These are phyloP conservation scores for Actias luna DNA, from an alignment of 2,888 invertebrate species.

Conservation along the genomic window DNA sequence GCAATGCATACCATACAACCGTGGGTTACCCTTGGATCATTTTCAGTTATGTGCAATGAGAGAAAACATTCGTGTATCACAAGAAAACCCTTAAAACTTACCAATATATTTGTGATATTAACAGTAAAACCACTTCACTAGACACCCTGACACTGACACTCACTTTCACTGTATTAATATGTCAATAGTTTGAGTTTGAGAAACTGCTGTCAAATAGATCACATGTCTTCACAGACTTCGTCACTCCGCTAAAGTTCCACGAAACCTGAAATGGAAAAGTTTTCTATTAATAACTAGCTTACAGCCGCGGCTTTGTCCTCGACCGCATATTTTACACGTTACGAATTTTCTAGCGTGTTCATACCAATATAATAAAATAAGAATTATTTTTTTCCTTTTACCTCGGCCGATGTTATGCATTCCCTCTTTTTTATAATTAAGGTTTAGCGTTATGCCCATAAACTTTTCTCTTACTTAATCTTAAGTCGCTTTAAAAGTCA, in stretches of 20 bases:
- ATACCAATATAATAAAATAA: too few species aligned
- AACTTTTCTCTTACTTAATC: too few species aligned
- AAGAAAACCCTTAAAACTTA: not conserved
- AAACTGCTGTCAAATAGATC: not conserved
- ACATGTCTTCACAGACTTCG: not conserved
- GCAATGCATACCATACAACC: too few species aligned
- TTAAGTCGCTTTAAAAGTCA: too few species aligned
- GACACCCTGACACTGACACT: not conserved
- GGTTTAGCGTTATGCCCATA: too few species aligned
- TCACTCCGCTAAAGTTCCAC: not conserved
- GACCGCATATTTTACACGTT: not conserved
- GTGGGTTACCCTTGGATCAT: too few species aligned
- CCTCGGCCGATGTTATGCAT: too few species aligned
- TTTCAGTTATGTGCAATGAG: too few species aligned
- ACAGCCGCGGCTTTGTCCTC: not conserved
- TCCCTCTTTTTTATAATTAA: too few species aligned
- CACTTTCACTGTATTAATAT: not conserved
- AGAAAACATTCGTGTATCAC: too few species aligned
- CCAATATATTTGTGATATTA: conserved; percentile 5
- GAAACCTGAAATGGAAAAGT: not conserved
- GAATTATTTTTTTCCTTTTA: too few species aligned
- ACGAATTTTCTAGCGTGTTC: not conserved
- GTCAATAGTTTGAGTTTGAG: not conserved
- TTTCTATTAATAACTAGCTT: not conserved
- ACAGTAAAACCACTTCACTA: not conserved